Base-by-base conservation (phyloP, 2,888 invertebrate species). In the Alentia gelatinosa region DNA sequence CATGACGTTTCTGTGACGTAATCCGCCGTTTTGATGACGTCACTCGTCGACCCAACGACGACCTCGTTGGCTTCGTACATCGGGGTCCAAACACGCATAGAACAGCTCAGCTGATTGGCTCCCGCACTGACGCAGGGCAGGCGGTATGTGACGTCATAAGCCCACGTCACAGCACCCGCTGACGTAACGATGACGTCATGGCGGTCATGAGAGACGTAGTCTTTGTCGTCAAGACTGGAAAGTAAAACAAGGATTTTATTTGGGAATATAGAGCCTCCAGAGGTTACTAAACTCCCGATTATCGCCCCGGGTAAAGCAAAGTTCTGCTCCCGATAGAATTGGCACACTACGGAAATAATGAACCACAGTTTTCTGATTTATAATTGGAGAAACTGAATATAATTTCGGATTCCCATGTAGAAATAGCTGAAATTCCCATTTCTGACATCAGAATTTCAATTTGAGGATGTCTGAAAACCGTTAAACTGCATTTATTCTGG, bases 131-230 rank as follows among this genome's bases (percentile, higher is more conserved):
- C 26, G 79, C 79, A 79, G 0, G 79, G 79, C 12, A 79, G 0
- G 0, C 79, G 79, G 79, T 37, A 79, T 7, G 79, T 79, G 79
- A 39, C 37, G 19, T 19, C 37, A n/a, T 79, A 79, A 7, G 79
- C 39, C 79, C 35, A 79, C 37, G 37, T 79, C 79, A 79, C 79
- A 19, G 1, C 39, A 26, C 79, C 79, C 1, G 37, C 0, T 79
- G 79, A 79, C n/a, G 79, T 79, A 35, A 79, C 39, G 39, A 79
- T 3, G 9, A 79, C 39, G 39, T 79, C 39, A 79, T 79, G 79
- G 4, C 39, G 35, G 39, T n/a, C 79, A 3, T 35, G 37, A 0
- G 79, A 37, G 19, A 35, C 5, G 19, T 37, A 37, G 37, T 79
- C 37, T 23, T 9, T 23, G 79, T 79, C 23, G 37, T 79, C 39